phyloP scores from a whole-genome alignment of 2,797 vertebrate species.

The Halcyon badia region DNA sequence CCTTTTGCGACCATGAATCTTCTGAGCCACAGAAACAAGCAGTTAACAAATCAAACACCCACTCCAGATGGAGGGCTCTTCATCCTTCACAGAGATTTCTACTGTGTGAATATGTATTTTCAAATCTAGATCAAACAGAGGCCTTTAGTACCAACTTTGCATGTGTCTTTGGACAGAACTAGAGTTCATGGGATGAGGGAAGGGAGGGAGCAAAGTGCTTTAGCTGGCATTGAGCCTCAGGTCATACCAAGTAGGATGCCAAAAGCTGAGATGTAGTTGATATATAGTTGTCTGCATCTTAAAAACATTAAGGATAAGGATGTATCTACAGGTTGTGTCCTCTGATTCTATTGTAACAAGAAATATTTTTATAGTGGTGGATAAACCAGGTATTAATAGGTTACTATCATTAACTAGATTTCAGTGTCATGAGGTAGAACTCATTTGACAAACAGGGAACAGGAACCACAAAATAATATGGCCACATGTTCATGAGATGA shows the following conservation, averaged over 20 bases:
- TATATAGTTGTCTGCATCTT: background rate
- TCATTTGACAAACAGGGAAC: background rate
- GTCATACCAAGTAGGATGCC: background rate
- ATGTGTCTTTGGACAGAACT: background rate
- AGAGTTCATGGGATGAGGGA: background rate
- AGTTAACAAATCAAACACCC: conserved; percentile 34
- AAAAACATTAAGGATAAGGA: background rate
- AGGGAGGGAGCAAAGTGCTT: background rate
- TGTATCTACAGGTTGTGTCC: background rate
- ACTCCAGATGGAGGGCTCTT: background rate
- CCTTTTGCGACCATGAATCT: background rate
- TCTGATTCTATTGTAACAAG: background rate
- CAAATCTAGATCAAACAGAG: conserved; percentile 6
- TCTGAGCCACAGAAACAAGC: conserved; percentile 18
- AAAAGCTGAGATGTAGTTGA: background rate
- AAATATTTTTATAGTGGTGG: background rate
- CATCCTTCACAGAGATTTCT: background rate
- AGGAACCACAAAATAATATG: background rate
- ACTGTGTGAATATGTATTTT: background rate
- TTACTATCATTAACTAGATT: background rate
- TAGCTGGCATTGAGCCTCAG: background rate
- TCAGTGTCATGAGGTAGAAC: background rate
- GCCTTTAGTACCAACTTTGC: background rate
- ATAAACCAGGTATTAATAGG: background rate
- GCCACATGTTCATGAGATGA: background rate